These are phyloP conservation scores for Chrysocyon brachyurus DNA, from an alignment of 2,797 vertebrate genomes.

Conservation along the genomic window DNA sequence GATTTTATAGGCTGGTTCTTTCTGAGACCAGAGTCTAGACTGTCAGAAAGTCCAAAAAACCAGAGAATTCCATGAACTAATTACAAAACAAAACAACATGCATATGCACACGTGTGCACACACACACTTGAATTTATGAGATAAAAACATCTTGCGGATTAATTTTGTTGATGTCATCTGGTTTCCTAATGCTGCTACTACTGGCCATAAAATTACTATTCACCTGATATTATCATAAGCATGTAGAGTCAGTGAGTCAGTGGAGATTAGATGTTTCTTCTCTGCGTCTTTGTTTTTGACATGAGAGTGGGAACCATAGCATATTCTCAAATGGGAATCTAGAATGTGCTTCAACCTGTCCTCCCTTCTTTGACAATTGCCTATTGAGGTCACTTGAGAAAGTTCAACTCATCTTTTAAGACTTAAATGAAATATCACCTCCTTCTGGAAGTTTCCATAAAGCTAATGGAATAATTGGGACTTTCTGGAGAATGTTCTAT, in stretches of 20 bases:
- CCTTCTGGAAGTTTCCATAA: background rate
- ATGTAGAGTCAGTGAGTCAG: background rate
- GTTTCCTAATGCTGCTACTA: background rate
- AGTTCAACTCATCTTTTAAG: background rate
- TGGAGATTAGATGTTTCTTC: background rate
- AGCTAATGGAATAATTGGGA: background rate
- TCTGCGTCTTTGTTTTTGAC: background rate
- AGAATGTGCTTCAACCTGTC: background rate
- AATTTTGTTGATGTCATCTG: background rate
- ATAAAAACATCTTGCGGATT: background rate
- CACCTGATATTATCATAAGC: background rate
- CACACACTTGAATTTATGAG: background rate
- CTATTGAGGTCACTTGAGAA: conserved; percentile 35
- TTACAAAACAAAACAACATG: background rate
- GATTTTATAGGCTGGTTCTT: background rate
- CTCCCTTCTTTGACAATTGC: background rate
- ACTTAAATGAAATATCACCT: conserved; percentile 29
- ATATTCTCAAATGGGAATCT: conserved; percentile 36
- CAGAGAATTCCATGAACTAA: background rate
- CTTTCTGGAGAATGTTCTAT: background rate
- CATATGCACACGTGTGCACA: too few relatives aligned
- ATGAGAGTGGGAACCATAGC: background rate
- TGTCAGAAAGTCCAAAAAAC: background rate
- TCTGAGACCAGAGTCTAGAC: background rate
- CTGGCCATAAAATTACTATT: background rate